Conservation (phyloP, 2,888 invertebrate genomes). For the Brachyptera risi region DNA sequence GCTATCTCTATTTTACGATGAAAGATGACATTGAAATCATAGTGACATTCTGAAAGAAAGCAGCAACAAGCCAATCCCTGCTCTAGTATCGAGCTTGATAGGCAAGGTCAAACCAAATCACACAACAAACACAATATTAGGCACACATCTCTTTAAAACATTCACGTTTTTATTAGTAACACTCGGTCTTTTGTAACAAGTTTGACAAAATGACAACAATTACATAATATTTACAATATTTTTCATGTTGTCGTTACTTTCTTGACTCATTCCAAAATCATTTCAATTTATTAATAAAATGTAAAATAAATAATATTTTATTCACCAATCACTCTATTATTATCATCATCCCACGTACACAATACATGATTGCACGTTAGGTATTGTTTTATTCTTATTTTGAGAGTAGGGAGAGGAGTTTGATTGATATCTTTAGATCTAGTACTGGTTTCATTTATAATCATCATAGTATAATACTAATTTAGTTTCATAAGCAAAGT, state of each 20-base stretch:
- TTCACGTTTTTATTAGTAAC: constrained; percentile 33
- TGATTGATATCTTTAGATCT: background rate
- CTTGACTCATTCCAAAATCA: constrained; percentile 20
- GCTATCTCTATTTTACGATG: too few species aligned
- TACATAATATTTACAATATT: constrained; percentile 19
- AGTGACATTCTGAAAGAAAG: too few species aligned
- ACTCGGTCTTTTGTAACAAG: constrained; percentile 30
- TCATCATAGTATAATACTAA: background rate
- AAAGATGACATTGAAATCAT: too few species aligned
- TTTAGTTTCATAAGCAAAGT: background rate
- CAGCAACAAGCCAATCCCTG: too few species aligned
- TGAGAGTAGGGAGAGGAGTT: background rate
- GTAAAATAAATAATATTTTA: background rate
- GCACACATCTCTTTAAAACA: constrained; percentile 27
- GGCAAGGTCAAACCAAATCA: background rate
- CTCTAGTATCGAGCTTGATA: too few species aligned
- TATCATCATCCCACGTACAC: background rate
- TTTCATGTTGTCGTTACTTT: background rate
- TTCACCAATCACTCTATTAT: background rate
- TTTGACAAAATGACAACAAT: constrained; percentile 25
- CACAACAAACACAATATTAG: background rate
- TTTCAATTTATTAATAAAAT: constrained; percentile 11
- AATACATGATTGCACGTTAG: background rate
- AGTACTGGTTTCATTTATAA: background rate
- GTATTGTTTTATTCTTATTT: background rate